Conservation (phyloP, 2,797 vertebrate species). For the Xenopus petersii region DNA sequence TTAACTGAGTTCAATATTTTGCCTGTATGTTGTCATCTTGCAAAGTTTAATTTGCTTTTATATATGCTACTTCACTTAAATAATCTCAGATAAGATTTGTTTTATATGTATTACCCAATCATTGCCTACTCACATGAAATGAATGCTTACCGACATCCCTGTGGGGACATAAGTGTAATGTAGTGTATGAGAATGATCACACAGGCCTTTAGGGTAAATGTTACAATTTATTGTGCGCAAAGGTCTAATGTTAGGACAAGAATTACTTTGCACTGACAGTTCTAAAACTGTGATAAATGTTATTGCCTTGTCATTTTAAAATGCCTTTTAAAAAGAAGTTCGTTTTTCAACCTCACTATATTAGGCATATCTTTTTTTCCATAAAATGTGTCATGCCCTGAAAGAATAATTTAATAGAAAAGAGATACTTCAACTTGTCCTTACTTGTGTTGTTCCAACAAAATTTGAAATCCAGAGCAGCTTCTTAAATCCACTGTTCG, state of each 20-base stretch:
- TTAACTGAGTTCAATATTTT: too few relatives aligned
- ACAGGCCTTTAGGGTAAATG: conserved; percentile 47
- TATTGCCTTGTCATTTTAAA: conserved; percentile 32
- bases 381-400: conserved; percentile 31
- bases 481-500: conserved; percentile 52
- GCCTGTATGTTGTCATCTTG: neutral
- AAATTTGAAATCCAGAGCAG: conserved; percentile 48
- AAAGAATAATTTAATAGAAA: conserved; percentile 48
- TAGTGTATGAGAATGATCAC: conserved; percentile 36
- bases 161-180: conserved; percentile 31
- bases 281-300: conserved; percentile 18
- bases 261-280: conserved; percentile 37
- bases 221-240: conserved; percentile 48
- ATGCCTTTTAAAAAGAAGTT: neutral
- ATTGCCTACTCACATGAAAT: conserved; percentile 26
- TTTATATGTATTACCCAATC: conserved; percentile 18
- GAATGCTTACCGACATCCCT: conserved; percentile 30
- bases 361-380: conserved; percentile 34
- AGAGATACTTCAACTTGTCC: conserved; percentile 47
- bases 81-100: conserved; percentile 4
- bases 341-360: conserved; percentile 14
- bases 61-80: neutral
- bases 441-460: conserved; percentile 36
- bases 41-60: neutral
- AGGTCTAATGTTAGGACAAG: conserved; percentile 49